phyloP scores from a whole-genome alignment of 2,797 vertebrate genomes.

The Synaphobranchus kaupii region DNA sequence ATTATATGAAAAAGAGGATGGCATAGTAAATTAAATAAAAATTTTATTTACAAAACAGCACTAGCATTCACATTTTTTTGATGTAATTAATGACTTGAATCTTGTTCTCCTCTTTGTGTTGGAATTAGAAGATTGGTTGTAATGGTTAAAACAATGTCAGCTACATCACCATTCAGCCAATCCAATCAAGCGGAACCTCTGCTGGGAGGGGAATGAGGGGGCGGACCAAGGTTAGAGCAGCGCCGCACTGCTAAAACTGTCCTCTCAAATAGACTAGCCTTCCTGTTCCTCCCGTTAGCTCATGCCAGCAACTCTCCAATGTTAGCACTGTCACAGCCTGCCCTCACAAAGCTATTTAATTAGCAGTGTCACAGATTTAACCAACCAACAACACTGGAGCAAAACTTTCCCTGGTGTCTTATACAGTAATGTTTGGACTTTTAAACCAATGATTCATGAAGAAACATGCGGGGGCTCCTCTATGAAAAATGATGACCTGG shows the following conservation, averaged over 20 bases:
- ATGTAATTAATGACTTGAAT: neutral
- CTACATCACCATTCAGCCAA: neutral
- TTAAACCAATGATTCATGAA: neutral
- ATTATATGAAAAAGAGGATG: neutral
- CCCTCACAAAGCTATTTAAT: constrained; percentile 64
- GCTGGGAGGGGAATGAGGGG: neutral
- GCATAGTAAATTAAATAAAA: neutral
- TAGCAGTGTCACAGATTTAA: constrained; percentile 66
- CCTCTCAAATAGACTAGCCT: constrained; percentile 21
- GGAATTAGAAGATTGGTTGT: neutral
- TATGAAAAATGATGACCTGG: neutral
- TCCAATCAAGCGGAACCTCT: neutral
- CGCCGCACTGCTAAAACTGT: neutral
- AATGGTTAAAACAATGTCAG: neutral
- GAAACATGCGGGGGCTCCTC: neutral
- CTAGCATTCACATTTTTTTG: neutral
- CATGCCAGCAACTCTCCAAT: constrained; percentile 46
- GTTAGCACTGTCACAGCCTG: constrained; percentile 55
- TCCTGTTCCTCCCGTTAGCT: constrained; percentile 27
- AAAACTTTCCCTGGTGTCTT: constrained; percentile 63
- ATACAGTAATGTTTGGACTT: neutral
- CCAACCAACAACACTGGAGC: constrained; percentile 72
- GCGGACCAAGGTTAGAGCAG: neutral
- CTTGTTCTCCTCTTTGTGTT: constrained; percentile 9
- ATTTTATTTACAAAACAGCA: neutral